These are phyloP conservation scores for Heterohyrax brucei DNA, from an alignment of 2,797 vertebrate species.

Conservation along the genomic window DNA sequence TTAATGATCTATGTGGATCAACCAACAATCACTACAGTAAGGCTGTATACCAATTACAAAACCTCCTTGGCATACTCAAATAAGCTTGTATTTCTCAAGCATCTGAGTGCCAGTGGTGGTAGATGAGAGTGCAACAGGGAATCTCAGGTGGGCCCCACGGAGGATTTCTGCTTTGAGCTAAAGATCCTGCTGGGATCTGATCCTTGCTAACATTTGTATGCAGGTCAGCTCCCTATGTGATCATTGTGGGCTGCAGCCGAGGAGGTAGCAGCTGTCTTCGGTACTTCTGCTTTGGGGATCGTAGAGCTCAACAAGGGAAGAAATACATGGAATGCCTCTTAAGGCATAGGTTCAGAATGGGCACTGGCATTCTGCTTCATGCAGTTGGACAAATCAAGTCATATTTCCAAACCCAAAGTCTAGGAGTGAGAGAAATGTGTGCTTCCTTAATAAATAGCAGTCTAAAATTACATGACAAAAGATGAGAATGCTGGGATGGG, in stretches of 20 bases:
- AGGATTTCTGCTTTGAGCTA: background rate
- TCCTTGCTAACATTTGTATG: background rate
- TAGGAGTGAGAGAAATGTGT: background rate
- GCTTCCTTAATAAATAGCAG: background rate
- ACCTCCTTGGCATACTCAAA: background rate
- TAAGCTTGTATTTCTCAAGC: background rate
- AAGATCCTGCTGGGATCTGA: background rate
- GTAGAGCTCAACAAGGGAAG: background rate
- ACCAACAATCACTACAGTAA: background rate
- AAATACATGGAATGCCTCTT: background rate
- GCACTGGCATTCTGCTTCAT: background rate
- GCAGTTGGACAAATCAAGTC: background rate
- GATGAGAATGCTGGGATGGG: background rate
- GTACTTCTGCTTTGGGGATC: background rate
- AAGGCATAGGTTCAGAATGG: background rate
- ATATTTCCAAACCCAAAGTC: background rate
- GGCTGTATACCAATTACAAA: background rate
- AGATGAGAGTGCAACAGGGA: too few species aligned
- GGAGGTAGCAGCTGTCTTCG: background rate
- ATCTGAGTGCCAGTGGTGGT: background rate
- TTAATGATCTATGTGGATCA: background rate
- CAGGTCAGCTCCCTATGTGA: background rate
- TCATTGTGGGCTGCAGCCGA: background rate
- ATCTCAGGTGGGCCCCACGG: rapidly evolving
- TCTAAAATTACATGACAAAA: background rate